Conservation (phyloP, 2,797 vertebrate genomes). For the Hydrolagus colliei region DNA sequence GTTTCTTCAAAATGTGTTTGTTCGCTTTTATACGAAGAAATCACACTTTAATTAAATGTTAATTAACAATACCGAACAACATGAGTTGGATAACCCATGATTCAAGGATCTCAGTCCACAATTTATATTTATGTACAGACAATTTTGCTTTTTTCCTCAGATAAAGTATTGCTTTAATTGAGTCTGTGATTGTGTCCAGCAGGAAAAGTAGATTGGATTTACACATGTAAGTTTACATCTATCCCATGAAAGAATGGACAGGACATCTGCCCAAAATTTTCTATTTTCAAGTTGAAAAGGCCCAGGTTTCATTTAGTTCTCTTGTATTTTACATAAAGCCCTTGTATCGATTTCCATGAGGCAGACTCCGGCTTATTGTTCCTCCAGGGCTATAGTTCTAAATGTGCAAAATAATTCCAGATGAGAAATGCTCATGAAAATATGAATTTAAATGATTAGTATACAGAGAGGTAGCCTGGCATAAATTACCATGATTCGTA, state of each 20-base stretch:
- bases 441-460: background rate
- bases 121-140: too few relatives aligned
- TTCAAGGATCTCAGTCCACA: too few relatives aligned
- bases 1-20: too few relatives aligned
- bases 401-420: constrained; percentile 38
- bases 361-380: constrained; percentile 2
- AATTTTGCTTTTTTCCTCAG: too few relatives aligned
- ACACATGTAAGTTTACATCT: background rate
- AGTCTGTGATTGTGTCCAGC: background rate
- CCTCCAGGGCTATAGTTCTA: constrained; percentile 34
- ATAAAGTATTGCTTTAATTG: background rate
- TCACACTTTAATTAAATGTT: too few relatives aligned
- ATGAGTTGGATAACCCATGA: too few relatives aligned
- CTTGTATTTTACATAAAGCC: background rate
- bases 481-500: background rate
- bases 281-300: background rate
- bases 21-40: too few relatives aligned
- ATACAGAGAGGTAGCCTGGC: background rate
- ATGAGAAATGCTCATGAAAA: constrained; percentile 41
- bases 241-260: background rate
- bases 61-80: too few relatives aligned
- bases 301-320: background rate
- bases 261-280: background rate
- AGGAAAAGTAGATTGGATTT: background rate
- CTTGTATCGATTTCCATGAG: background rate